Evolutionary conservation across 1,140 invertebrate species (phyloP).

Genomic region (Ericerus pela): DNA sequence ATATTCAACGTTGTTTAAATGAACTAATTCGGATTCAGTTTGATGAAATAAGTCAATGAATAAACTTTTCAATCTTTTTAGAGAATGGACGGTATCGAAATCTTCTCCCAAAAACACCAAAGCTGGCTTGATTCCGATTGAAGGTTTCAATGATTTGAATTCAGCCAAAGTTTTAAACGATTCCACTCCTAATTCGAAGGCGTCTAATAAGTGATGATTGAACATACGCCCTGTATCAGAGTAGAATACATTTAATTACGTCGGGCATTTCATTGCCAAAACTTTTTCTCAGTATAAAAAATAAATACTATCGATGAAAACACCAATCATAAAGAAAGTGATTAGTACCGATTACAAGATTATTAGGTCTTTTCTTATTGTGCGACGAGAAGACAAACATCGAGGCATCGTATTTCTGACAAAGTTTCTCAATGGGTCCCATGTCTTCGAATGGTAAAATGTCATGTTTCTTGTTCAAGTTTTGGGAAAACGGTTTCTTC

Average conservation of each 20-base stretch:
- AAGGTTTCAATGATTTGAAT: constrained; percentile 57
- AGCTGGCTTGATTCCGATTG: constrained; percentile 75
- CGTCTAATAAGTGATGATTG: constrained; percentile 81
- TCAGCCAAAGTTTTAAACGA: constrained; percentile 61
- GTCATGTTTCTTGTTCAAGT: constrained; percentile 66
- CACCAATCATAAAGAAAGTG: not conserved
- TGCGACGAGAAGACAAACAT: constrained; percentile 82
- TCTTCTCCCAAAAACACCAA: constrained; percentile 83
- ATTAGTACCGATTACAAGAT: constrained; percentile 61
- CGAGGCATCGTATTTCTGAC: constrained; percentile 70
- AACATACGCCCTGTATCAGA: constrained; percentile 52
- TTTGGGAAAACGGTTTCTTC: constrained; percentile 69
- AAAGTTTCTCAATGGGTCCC: constrained; percentile 65
- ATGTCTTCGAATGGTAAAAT: constrained; percentile 75
- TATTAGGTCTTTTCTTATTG: constrained; percentile 88
- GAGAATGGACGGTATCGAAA: constrained; percentile 69
- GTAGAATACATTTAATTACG: too few species aligned
- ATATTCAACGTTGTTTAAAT: constrained; percentile 85
- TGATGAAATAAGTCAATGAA: constrained; percentile 88
- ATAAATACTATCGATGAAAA: too few species aligned
- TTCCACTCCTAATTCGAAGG: constrained; percentile 88
- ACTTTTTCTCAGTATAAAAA: not conserved
- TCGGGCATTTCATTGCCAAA: too few species aligned
- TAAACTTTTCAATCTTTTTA: constrained; percentile 71
- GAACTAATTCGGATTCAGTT: constrained; percentile 56